These are phyloP conservation scores for Oscheius sp. DNA, from an alignment of 2,888 invertebrate genomes.

Conservation along the genomic window DNA sequence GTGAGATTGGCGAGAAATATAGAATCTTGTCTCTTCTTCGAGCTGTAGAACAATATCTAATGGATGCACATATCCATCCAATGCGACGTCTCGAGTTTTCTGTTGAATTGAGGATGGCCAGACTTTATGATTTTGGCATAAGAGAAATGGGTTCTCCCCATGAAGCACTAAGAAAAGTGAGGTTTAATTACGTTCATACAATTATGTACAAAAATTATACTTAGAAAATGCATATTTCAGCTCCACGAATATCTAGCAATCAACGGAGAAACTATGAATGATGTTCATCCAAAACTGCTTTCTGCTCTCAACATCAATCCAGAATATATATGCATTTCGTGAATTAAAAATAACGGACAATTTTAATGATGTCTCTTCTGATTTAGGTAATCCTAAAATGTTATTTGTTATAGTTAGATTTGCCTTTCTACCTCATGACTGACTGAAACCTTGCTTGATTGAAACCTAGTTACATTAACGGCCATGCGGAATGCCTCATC, in stretches of 20 bases:
- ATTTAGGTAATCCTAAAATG: slow-evolving; percentile 9
- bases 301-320: slow-evolving; percentile 33
- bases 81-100: slow-evolving; percentile 35
- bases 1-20: slow-evolving; percentile 43
- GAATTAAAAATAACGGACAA: neutral
- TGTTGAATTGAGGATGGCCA: slow-evolving; percentile 29
- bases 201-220: neutral
- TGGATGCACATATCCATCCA: slow-evolving; percentile 51
- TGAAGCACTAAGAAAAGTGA: slow-evolving; percentile 21
- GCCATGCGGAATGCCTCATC: slow-evolving; percentile 51
- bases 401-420: neutral
- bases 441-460: slow-evolving; percentile 59
- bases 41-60: slow-evolving; percentile 51
- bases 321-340: slow-evolving; percentile 30
- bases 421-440: slow-evolving; percentile 52
- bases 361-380: neutral
- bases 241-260: slow-evolving; percentile 49
- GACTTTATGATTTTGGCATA: slow-evolving; percentile 26
- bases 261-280: slow-evolving; percentile 45
- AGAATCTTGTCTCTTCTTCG: slow-evolving; percentile 50
- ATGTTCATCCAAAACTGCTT: slow-evolving; percentile 50
- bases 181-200: neutral
- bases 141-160: slow-evolving; percentile 32
- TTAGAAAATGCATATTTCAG: slow-evolving; percentile 9
- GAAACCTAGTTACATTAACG: slow-evolving; percentile 61